Conservation (phyloP, 2,888 invertebrate species). For the Chloroclystis v-ata region DNA sequence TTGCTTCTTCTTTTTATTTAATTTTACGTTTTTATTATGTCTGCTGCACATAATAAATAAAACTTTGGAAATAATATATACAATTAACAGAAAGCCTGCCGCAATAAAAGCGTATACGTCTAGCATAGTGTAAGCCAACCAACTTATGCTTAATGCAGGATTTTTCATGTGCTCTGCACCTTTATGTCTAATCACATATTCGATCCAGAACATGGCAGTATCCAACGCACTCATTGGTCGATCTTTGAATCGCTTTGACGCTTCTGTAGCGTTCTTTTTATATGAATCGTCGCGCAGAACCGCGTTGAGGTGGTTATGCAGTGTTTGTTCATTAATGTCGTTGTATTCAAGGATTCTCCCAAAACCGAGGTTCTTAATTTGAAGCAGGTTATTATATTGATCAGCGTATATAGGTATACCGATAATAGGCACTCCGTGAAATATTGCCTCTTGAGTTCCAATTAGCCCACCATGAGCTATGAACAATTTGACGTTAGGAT, state of each 20-base stretch:
- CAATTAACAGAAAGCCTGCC: slow-evolving; percentile 20
- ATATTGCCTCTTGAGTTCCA: slow-evolving; percentile 80
- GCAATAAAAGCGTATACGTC: slow-evolving; percentile 61
- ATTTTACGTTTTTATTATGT: not conserved
- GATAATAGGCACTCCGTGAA: slow-evolving; percentile 76
- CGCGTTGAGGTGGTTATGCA: slow-evolving; percentile 51
- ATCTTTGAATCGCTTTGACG: slow-evolving; percentile 71
- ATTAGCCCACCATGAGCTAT: slow-evolving; percentile 83
- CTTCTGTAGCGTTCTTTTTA: slow-evolving; percentile 48
- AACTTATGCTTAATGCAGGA: slow-evolving; percentile 62
- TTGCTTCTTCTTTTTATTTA: not conserved
- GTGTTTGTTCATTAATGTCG: slow-evolving; percentile 58
- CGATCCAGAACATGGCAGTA: slow-evolving; percentile 76
- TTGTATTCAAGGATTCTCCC: slow-evolving; percentile 63
- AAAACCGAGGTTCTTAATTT: slow-evolving; percentile 57
- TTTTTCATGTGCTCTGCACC: slow-evolving; percentile 73
- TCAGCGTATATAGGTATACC: slow-evolving; percentile 73
- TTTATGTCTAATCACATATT: slow-evolving; percentile 76
- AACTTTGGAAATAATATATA: slow-evolving; percentile 1
- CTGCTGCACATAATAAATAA: too few species aligned
- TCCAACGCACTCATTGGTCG: slow-evolving; percentile 71
- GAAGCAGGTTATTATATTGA: slow-evolving; percentile 70
- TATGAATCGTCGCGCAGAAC: slow-evolving; percentile 58
- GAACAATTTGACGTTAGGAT: slow-evolving; percentile 78
- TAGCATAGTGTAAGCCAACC: slow-evolving; percentile 58